Conservation (phyloP, 2,797 vertebrate genomes). For the Distichodus sexfasciatus region DNA sequence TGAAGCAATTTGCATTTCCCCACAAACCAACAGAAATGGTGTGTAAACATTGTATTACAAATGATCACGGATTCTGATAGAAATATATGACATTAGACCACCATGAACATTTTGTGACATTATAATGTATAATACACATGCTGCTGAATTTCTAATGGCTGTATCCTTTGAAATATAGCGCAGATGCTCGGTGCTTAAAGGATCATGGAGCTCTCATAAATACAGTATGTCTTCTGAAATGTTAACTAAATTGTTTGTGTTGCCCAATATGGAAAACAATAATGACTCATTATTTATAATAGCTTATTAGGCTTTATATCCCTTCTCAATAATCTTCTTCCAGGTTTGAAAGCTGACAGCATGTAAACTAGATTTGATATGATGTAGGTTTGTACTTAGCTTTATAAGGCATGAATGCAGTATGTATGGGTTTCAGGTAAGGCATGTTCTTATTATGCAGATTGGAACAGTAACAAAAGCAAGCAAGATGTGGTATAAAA, state of each 20-base stretch:
- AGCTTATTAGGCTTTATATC: too few relatives aligned
- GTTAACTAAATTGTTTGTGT: too few relatives aligned
- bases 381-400: too few relatives aligned
- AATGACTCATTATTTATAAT: too few relatives aligned
- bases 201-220: too few relatives aligned
- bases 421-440: too few relatives aligned
- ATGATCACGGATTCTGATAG: not conserved
- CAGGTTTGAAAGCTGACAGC: too few relatives aligned
- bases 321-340: too few relatives aligned
- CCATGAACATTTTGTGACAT: not conserved
- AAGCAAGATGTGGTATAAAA: constrained; percentile 4
- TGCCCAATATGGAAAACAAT: too few relatives aligned
- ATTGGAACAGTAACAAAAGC: constrained; percentile 9
- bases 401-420: too few relatives aligned
- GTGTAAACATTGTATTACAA: not conserved
- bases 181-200: constrained; percentile 3
- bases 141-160: constrained; percentile 5
- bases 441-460: not conserved
- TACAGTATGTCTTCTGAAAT: too few relatives aligned
- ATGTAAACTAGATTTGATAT: too few relatives aligned
- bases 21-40: not conserved
- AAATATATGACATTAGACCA: not conserved
- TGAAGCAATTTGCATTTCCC: constrained; percentile 9
- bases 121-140: constrained; percentile 21
- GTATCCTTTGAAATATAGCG: constrained; percentile 10